Percentiles rank a stretch among this genome's conserved stretches.
Evolutionary conservation across 2,113 vertebrate species (phyloP).

Genomic region (Nibea coibor): DNA sequence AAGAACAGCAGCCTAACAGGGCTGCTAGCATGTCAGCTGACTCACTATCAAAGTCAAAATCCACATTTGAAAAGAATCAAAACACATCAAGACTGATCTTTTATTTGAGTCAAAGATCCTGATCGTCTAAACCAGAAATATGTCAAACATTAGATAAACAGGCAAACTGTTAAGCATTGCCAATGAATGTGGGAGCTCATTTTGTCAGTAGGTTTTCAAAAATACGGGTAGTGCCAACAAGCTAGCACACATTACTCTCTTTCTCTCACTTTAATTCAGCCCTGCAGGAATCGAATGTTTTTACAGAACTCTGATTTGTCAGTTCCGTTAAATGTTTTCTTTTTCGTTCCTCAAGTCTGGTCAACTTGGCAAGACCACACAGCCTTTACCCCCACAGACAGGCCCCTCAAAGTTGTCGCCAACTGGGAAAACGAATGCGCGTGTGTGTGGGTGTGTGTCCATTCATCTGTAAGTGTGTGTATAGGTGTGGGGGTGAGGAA

Average conservation of each 20-base stretch:
- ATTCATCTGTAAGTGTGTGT: slow-evolving; percentile 32
- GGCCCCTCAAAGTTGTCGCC: slow-evolving; percentile 22
- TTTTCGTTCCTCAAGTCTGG: slow-evolving; percentile 19
- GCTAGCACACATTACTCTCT: background rate
- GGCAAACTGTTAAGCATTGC: background rate
- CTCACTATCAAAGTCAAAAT: background rate
- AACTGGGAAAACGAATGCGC: background rate
- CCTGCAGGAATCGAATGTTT: background rate
- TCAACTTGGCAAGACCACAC: slow-evolving; percentile 35
- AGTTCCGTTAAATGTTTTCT: slow-evolving; percentile 41
- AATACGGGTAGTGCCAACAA: background rate
- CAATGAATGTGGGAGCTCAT: background rate
- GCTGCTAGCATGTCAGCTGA: no score
- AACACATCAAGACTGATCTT: background rate
- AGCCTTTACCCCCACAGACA: slow-evolving; percentile 4
- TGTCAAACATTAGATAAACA: background rate
- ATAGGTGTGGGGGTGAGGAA: slow-evolving; percentile 11
- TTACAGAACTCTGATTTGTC: slow-evolving; percentile 31
- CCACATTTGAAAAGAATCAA: background rate
- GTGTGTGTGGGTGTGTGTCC: slow-evolving; percentile 6
- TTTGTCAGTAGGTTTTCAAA: background rate
- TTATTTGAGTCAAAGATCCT: background rate
- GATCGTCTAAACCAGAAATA: background rate
- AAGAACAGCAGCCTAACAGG: background rate
- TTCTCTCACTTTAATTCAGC: background rate